phyloP scores from a whole-genome alignment of 2,113 vertebrate genomes.

The Cryptotis parvus region DNA sequence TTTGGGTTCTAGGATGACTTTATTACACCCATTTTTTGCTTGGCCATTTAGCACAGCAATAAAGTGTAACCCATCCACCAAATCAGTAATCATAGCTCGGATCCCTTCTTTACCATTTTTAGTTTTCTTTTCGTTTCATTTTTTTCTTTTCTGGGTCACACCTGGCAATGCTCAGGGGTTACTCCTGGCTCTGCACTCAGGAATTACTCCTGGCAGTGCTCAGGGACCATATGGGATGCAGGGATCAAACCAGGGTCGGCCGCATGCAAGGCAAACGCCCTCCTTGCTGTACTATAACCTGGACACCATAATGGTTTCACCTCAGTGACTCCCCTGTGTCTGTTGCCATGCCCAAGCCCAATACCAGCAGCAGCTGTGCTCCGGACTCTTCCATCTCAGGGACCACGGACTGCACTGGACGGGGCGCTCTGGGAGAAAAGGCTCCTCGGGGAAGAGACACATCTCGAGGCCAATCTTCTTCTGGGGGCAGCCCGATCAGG shows the following conservation, averaged over 20 bases:
- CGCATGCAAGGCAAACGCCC: too few species aligned
- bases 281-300: too few species aligned
- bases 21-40: too few species aligned
- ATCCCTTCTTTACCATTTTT: too few species aligned
- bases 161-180: too few species aligned
- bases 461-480: conserved; percentile 84
- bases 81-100: not conserved
- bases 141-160: too few species aligned
- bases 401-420: conserved; percentile 89
- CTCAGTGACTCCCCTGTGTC: not conserved
- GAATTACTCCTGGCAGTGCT: too few species aligned
- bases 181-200: too few species aligned
- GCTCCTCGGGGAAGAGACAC: conserved; percentile 90
- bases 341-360: not conserved
- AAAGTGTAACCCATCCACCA: not conserved
- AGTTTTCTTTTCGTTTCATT: too few species aligned
- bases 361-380: conserved; percentile 91
- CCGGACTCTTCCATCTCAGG: conserved; percentile 91
- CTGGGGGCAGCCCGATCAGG: conserved; percentile 77
- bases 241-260: too few species aligned
- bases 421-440: conserved; percentile 87
- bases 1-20: not conserved
- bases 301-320: not conserved
- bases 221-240: too few species aligned
- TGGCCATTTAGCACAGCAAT: not conserved